phyloP scores from a whole-genome alignment of 2,888 invertebrate genomes.

The Phyllotreta cruciferae region DNA sequence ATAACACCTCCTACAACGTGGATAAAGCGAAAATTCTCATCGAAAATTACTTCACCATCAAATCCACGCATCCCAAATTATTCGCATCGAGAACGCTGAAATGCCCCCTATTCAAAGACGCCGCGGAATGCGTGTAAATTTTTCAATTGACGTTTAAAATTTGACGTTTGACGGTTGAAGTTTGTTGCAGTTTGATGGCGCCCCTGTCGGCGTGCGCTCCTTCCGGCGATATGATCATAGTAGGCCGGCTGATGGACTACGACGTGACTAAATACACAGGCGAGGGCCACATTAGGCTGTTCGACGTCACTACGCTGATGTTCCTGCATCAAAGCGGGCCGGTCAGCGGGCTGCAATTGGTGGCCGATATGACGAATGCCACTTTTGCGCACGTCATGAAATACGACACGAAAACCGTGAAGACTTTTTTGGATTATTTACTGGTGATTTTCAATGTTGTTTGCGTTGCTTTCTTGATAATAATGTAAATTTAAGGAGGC shows the following conservation, averaged over 20 bases:
- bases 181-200: slow-evolving; percentile 40
- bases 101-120: no score
- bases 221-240: slow-evolving; percentile 50
- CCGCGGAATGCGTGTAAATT: no score
- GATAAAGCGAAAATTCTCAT: no score
- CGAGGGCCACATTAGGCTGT: slow-evolving; percentile 61
- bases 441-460: slow-evolving; percentile 66
- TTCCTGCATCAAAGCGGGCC: slow-evolving; percentile 65
- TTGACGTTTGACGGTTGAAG: no score
- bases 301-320: slow-evolving; percentile 68
- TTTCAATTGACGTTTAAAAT: no score
- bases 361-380: slow-evolving; percentile 70
- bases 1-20: no score
- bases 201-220: slow-evolving; percentile 44
- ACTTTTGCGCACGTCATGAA: slow-evolving; percentile 70
- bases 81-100: no score
- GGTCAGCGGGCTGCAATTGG: slow-evolving; percentile 66
- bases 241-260: slow-evolving; percentile 59
- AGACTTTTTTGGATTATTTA: slow-evolving; percentile 72
- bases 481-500: slow-evolving; percentile 62
- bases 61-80: no score
- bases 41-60: no score
- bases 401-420: slow-evolving; percentile 69
- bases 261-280: slow-evolving; percentile 69
- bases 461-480: no score